Conservation (phyloP, 2,888 invertebrate genomes). For the Drosophila nigricruria region DNA sequence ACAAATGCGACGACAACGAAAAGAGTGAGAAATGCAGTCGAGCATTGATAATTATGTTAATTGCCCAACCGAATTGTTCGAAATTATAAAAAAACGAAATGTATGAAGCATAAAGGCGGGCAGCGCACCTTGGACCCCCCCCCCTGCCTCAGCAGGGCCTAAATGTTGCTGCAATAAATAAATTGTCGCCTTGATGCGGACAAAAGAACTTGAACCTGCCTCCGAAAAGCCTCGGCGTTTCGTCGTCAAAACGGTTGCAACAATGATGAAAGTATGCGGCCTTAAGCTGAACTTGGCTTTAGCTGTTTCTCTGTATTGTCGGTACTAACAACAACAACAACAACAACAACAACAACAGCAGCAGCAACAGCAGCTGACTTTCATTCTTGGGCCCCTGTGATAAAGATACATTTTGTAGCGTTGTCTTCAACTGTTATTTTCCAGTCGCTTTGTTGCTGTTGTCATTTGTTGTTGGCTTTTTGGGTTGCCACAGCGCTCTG, state of each 20-base stretch:
- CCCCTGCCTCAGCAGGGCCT: no score
- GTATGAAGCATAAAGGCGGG: background rate
- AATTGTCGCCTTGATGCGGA: constrained; percentile 41
- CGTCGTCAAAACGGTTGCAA: constrained; percentile 11
- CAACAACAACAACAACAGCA: constrained; percentile 4
- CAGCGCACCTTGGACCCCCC: background rate
- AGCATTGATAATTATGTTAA: constrained; percentile 79
- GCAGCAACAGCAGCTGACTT: constrained; percentile 38
- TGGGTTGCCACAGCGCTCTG: constrained; percentile 69
- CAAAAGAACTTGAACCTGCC: constrained; percentile 25
- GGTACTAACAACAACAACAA: constrained; percentile 18
- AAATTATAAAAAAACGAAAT: constrained; percentile 6
- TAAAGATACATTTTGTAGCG: constrained; percentile 56
- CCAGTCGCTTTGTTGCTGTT: constrained; percentile 36
- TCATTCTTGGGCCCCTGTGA: constrained; percentile 65
- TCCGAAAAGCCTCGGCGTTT: background rate
- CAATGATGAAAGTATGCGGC: constrained; percentile 43
- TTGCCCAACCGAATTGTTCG: constrained; percentile 58
- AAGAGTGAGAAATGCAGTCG: constrained; percentile 60
- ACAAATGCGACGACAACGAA: constrained; percentile 60
- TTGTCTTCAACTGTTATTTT: constrained; percentile 33
- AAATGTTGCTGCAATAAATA: constrained; percentile 56
- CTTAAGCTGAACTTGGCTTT: constrained; percentile 39
- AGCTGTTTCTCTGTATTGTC: constrained; percentile 35
- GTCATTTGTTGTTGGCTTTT: constrained; percentile 56